phyloP scores from a whole-genome alignment of 2,113 vertebrate species.

The Gracilinanus agilis region DNA sequence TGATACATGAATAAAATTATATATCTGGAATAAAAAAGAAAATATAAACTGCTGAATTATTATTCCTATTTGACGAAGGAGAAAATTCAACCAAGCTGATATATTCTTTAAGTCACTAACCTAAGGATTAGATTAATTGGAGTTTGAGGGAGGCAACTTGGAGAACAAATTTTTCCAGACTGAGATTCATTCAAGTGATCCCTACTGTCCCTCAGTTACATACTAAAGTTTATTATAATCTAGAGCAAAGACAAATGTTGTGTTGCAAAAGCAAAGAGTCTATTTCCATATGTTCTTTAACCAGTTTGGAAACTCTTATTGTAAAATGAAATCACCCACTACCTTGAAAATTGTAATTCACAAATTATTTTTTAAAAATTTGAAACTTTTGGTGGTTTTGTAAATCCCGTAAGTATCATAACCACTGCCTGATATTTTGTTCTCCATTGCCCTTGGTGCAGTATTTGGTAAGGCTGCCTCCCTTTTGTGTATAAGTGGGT shows the following conservation, averaged over 20 bases:
- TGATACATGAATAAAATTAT: neutral
- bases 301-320: slow-evolving; percentile 38
- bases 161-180: neutral
- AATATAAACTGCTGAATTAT: neutral
- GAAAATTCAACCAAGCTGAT: neutral
- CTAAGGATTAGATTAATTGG: neutral
- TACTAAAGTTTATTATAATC: slow-evolving; percentile 48
- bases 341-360: slow-evolving; percentile 30
- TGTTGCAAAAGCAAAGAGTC: slow-evolving; percentile 60
- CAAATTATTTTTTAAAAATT: slow-evolving; percentile 12
- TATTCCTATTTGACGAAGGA: neutral
- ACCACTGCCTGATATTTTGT: slow-evolving; percentile 10
- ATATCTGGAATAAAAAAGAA: neutral
- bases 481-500: neutral
- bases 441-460: slow-evolving; percentile 25
- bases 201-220: slow-evolving; percentile 39
- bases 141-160: neutral
- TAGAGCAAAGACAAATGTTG: slow-evolving; percentile 20
- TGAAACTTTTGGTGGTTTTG: slow-evolving; percentile 45
- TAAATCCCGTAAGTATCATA: slow-evolving; percentile 25
- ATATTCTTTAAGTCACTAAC: neutral
- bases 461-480: slow-evolving; percentile 54
- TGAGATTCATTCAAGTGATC: slow-evolving; percentile 46
- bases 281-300: slow-evolving; percentile 49
- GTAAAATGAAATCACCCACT: slow-evolving; percentile 46